Conservation (phyloP, 2,113 vertebrate genomes). For the Paramormyrops kingsleyae region DNA sequence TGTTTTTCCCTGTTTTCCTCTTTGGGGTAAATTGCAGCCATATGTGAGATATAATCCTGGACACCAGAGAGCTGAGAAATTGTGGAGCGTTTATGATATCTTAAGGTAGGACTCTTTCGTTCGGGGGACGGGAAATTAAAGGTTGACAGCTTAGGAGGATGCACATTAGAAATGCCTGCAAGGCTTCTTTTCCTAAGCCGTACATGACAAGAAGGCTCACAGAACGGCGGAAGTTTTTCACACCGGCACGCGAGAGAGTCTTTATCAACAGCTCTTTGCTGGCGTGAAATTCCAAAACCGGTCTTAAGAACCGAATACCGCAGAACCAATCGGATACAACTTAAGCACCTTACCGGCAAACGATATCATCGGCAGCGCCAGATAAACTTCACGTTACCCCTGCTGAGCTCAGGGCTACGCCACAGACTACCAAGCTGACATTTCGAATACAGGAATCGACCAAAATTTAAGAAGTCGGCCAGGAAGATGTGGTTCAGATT, state of each 20-base stretch:
- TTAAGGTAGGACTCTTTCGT: neutral
- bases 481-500: neutral
- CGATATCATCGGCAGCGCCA: constrained; percentile 20
- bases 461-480: neutral
- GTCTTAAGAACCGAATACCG: constrained; percentile 31
- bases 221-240: neutral
- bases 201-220: neutral
- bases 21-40: neutral
- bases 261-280: constrained; percentile 19
- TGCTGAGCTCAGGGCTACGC: neutral
- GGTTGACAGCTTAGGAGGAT: neutral
- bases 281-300: constrained; percentile 30
- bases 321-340: constrained; percentile 45
- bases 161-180: neutral
- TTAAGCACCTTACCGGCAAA: constrained; percentile 39
- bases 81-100: neutral
- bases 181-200: neutral
- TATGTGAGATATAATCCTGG: neutral
- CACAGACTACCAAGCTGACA: neutral
- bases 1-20: neutral
- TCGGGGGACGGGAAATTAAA: neutral
- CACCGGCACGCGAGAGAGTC: constrained; percentile 14
- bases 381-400: constrained; percentile 36
- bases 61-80: neutral
- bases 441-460: neutral